Base-by-base conservation (phyloP, 2,888 invertebrate genomes). In the Coenonympha glycerion region DNA sequence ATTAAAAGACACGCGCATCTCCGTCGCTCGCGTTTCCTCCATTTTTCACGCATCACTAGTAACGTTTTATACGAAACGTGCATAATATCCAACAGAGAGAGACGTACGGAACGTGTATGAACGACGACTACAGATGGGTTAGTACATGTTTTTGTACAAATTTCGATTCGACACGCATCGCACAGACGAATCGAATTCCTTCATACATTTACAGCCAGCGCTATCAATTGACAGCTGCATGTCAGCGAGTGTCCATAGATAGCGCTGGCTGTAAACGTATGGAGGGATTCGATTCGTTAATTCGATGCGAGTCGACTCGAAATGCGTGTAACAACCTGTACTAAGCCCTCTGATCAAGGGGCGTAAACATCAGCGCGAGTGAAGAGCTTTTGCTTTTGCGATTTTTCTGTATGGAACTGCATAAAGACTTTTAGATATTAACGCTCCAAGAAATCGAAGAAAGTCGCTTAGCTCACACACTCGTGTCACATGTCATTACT, bases 1-100 rank as follows among this genome's bases (percentile, higher is more conserved):
- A 74, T 75, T 75, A 74, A 67, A 62, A 63, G 68, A 64, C 70
- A 70, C 69, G 70, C 71, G 68, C 63, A 55, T 55, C 55, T 59
- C 59, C 60, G 56, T 46, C 60, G 55, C 55, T 58, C 60, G 60
- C 62, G 58, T 64, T 60, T 59, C 61, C 61, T 56, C 52, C 68
- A 67, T 68, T 71, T 69, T 69, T 72, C 66, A 73, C 75, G 71
- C 74, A 68, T 63, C 65, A 64, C 63, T 65, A 66, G 71, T 65
- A 64, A 66, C 67, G 64, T 57, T 57, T 68, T 54, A 59, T 62
- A 59, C 57, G 58, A 56, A 59, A 62, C 60, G 62, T 63, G 65
- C 63, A 63, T 61, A 55, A 63, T 59, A 55, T 53, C 46, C 53
- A 45, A 52, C 47, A 37, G 37, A 47, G 39, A 47, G 39, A 47